These are phyloP conservation scores for Trichosurus vulpecula DNA, from an alignment of 2,797 vertebrate genomes.

Conservation along the genomic window DNA sequence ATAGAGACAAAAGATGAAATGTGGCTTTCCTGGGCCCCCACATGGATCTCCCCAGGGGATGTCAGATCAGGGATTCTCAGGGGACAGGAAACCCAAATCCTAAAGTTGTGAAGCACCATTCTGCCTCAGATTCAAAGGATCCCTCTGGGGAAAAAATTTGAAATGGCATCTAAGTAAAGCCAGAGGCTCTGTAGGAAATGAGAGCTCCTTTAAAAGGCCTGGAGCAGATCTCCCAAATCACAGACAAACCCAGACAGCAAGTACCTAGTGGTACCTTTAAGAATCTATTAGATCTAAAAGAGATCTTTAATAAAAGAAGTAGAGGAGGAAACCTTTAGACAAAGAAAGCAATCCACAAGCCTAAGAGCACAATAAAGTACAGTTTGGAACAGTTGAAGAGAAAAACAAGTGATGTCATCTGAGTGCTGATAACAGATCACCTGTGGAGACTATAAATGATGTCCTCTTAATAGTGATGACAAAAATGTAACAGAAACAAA, in stretches of 20 bases:
- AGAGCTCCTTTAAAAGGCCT: background rate
- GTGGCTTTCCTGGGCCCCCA: background rate
- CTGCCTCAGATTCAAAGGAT: background rate
- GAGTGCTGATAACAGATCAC: background rate
- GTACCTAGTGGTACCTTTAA: background rate
- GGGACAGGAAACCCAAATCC: background rate
- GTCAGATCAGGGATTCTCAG: background rate
- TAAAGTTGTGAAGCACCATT: background rate
- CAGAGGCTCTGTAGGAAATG: background rate
- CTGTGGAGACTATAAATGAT: background rate
- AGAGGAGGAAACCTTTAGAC: background rate
- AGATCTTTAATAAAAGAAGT: background rate
- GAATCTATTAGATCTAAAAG: background rate
- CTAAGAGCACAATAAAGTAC: background rate
- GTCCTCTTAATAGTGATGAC: background rate
- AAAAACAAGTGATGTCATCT: background rate
- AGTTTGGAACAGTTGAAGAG: background rate
- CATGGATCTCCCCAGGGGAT: background rate
- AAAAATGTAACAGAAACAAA: background rate
- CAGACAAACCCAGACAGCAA: background rate
- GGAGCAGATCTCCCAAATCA: background rate
- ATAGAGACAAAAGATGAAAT: background rate
- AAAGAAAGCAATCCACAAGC: background rate
- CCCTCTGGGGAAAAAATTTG: background rate
- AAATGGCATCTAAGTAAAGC: background rate